Base-by-base conservation (phyloP, 2,113 vertebrate genomes). In the zebrafish (Danio rerio) region DNA sequence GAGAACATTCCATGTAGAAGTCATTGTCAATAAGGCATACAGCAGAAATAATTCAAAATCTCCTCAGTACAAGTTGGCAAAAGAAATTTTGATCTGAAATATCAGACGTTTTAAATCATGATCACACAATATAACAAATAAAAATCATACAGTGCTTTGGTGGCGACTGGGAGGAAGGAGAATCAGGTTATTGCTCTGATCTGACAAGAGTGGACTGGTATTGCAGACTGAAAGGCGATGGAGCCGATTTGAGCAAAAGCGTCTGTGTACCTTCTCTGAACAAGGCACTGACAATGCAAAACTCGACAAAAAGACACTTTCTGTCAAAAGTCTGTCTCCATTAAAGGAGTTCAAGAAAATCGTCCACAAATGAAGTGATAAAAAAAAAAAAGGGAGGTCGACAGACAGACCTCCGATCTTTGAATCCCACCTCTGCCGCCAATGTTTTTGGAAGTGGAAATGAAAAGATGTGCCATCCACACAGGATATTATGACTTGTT, bases 161-260 rank as follows among this genome's bases (percentile, higher is more conserved):
- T 86, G 81, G 84, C 7, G 53, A 86, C 66, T 63, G 43, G 50
- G 84, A 80, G 68, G 83, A 87, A 77, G 77, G 62, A 87, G 52
- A 65, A 81, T 80, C 52, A 71, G n/a, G 80, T 86, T 88, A 88
- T 89, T 89, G 89, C 86, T 90, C 84, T 74, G 79, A 73, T 86
- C 66, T 58, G 68, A 77, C 62, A 76, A 62, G 70, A 77, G 71
- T 50, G 11, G 78, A 83, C 50, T 12, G 42, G 70, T 85, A 86
- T 88, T 87, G 88, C 87, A 68, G 82, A 82, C 65, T 50, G 18
- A 81, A 88, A 31, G 69, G 49, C 9, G 63, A 45, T 5, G 63
- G 49, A 52, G 49, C 31, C 31, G 31, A 3, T 52, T 52, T 31
- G 47, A 21, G 69, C 21, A 7, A 21, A 15, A 45, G 20, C 66